phyloP scores from a whole-genome alignment of 2,113 vertebrate genomes.

The Sinocyclocheilus anophthalmus region DNA sequence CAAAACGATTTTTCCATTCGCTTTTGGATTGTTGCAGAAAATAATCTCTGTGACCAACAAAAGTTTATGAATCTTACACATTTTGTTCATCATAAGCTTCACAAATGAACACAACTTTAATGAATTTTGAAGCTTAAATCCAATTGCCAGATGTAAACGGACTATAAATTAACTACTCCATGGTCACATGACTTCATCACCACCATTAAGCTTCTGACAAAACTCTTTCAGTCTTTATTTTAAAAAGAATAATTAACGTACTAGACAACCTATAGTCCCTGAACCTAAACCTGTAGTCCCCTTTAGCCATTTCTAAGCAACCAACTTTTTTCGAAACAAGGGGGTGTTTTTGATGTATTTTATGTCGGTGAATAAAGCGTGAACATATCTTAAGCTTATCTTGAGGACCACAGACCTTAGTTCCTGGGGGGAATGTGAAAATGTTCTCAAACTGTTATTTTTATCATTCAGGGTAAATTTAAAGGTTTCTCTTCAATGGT shows the following conservation, averaged over 20 bases:
- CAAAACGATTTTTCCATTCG: not conserved
- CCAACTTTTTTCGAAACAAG: no score
- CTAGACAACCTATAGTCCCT: no score
- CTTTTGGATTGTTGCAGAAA: not conserved
- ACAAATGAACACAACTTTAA: not conserved
- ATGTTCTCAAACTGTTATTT: not conserved
- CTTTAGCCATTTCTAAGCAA: not conserved
- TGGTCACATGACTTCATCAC: not conserved
- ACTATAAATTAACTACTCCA: no score
- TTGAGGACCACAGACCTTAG: no score
- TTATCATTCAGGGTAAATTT: not conserved
- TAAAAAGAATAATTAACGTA: no score
- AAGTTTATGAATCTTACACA: not conserved
- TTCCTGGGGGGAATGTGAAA: not conserved
- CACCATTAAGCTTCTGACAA: not conserved
- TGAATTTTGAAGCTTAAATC: not conserved
- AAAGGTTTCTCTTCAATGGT: not conserved
- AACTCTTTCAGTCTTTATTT: no score
- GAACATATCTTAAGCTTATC: no score
- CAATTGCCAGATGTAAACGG: not conserved
- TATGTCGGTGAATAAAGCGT: no score
- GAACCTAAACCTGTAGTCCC: no score
- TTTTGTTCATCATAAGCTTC: not conserved
- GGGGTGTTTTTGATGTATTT: no score
- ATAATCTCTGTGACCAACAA: not conserved